A percentile compares a stretch with the other conserved stretches of the same genome.
phyloP scores from a whole-genome alignment of 2,113 vertebrate species.

The Aphelocoma coerulescens region DNA sequence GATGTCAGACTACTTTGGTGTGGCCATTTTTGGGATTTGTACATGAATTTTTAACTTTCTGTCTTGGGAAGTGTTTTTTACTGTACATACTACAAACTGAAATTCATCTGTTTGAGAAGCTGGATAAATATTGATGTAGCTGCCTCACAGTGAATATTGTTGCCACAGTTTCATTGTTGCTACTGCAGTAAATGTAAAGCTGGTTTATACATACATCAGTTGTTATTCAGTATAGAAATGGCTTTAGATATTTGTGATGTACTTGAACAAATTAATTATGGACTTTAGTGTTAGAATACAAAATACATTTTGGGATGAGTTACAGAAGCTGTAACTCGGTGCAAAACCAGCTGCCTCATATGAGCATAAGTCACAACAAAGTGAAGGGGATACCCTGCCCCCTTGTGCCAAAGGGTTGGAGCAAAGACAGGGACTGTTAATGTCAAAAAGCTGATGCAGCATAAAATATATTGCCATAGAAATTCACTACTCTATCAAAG shows the following conservation, averaged over 20 bases:
- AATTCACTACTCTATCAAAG: not conserved
- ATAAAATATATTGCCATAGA: not conserved
- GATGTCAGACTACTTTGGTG: not conserved
- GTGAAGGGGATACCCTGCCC: not conserved
- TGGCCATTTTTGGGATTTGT: not conserved
- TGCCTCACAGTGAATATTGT: not conserved
- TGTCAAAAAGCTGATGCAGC: not conserved
- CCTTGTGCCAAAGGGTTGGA: not conserved
- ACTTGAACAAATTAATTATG: not conserved
- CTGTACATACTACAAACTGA: not conserved
- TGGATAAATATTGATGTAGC: not conserved
- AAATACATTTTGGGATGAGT: not conserved
- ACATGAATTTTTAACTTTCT: not conserved
- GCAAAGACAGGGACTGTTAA: not conserved
- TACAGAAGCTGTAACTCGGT: not conserved
- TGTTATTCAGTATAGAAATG: not conserved
- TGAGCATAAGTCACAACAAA: not conserved
- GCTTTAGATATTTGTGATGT: not conserved
- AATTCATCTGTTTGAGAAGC: not conserved
- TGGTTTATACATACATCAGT: not conserved
- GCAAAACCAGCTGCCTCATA: not conserved
- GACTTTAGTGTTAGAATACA: not conserved
- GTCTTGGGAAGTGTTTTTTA: not conserved
- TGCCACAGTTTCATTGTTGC: not conserved
- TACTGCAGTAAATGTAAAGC: not conserved